A percentile compares a stretch with the other conserved stretches of the same genome.
These are phyloP conservation scores for Peromyscus eremicus DNA, from an alignment of 2,797 vertebrate species.

Conservation along the genomic window DNA sequence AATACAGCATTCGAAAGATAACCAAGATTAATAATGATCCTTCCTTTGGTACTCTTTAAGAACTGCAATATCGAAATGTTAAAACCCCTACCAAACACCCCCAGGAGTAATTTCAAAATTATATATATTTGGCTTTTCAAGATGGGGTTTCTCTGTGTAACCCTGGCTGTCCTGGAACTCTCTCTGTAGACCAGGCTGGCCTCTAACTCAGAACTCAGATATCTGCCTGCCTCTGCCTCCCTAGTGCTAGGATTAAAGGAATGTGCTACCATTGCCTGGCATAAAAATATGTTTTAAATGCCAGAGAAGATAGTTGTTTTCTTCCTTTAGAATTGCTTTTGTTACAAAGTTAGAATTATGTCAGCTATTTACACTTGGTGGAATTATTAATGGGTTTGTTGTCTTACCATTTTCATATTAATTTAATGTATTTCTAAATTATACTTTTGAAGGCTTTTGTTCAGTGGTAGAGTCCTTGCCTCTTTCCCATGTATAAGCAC, in stretches of 20 bases:
- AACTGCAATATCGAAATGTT: not conserved
- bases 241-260: not conserved
- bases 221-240: not conserved
- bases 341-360: not conserved
- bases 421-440: conserved; percentile 11
- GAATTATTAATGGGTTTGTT: conserved; percentile 25
- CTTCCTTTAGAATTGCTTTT: conserved; percentile 44
- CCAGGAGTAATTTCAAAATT: conserved; percentile 31
- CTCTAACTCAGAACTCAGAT: not conserved
- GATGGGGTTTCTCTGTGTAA: not conserved
- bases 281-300: conserved; percentile 21
- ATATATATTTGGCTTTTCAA: not conserved
- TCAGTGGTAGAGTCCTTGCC: not conserved
- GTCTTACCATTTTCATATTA: not conserved
- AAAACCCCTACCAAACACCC: not conserved
- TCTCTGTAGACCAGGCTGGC: not conserved
- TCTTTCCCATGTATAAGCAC: too few relatives aligned
- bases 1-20: conserved; percentile 30
- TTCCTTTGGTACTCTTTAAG: conserved; percentile 24
- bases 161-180: not conserved
- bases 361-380: not conserved
- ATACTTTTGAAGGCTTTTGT: not conserved
- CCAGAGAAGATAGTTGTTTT: not conserved
- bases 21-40: not conserved
- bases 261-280: not conserved